Evolutionary conservation across 2,888 invertebrate genomes (phyloP), one percentile per base, ranked within the genome.

Genomic region (Rhogogaster chlorosoma): DNA sequence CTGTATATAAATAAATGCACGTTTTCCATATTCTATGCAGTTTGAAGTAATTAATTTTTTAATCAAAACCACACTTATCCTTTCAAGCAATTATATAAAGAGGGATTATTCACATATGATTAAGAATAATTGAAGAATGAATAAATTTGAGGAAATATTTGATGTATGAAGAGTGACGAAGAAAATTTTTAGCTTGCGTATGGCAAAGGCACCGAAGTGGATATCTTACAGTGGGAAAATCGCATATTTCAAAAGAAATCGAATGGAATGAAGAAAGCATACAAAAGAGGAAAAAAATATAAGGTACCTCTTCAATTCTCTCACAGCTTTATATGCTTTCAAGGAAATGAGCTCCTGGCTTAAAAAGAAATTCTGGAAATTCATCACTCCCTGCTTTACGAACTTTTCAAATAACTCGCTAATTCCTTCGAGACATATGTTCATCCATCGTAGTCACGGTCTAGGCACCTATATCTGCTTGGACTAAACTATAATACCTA

Each of bases 381-480:
- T 29, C 77, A n/a, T 53, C 53, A 53, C 77, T 77, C 77, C 32
- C 29, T 9, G 49, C 77, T 77, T 29, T 49, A 1, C 32, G 29
- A 49, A 49, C 29, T 77, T 77, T 49, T 49, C 53, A 53, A 77
- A 77, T 49, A 77, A 77, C 53, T 49, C 77, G 77, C 49, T 49
- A 77, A 77, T 45, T 49, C 45, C 49, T 75, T 49, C 49, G 45
- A 3, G 26, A 49, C 38, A 10, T 42, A 42, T 36, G 7, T 71
- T 38, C 71, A 71, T 38, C 38, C 38, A 38, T 71, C 71, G 71
- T n/a, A 22, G 38, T 71, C 71, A 18, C 18, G 38, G 38, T 38
- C 38, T 22, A n/a, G 71, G n/a, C 38, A 12, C 10, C n/a, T 71
- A n/a, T n/a, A n/a, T n/a, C 38, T 38, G 22, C 71, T 38, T 6